phyloP scores from a whole-genome alignment of 1,140 invertebrate species.

The Mizuhopecten yessoensis region DNA sequence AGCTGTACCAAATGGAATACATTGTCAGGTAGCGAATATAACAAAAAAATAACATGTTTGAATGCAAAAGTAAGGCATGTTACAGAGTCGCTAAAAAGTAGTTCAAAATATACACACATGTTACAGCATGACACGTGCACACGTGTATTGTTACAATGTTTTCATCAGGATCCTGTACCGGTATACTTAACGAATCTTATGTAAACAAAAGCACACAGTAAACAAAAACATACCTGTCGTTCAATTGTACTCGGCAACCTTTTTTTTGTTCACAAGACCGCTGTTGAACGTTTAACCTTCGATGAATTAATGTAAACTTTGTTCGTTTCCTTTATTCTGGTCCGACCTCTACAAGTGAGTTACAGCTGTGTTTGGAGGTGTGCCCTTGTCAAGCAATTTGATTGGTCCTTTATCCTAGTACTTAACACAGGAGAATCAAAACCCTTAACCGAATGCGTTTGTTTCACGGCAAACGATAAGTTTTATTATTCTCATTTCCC shows the following conservation, averaged over 20 bases:
- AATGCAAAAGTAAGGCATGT: too few relatives aligned
- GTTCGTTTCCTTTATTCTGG: background rate
- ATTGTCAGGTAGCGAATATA: too few relatives aligned
- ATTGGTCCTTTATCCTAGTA: background rate
- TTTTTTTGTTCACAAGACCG: too few relatives aligned
- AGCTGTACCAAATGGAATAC: too few relatives aligned
- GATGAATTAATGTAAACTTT: background rate
- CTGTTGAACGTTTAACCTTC: background rate
- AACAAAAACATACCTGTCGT: background rate
- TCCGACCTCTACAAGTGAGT: conserved; percentile 6
- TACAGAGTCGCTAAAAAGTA: too few relatives aligned
- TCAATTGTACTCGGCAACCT: background rate
- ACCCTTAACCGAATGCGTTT: background rate
- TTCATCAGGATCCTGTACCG: background rate
- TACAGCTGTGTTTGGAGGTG: background rate
- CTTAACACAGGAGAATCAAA: background rate
- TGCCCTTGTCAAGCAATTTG: background rate
- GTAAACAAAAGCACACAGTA: background rate
- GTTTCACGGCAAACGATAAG: too few relatives aligned
- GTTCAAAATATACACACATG: too few relatives aligned
- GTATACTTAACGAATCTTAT: background rate
- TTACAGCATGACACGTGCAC: conserved; percentile 10
- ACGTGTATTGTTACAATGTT: background rate
- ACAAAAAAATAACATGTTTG: too few relatives aligned
- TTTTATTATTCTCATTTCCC: too few relatives aligned